These are phyloP conservation scores for Coluber constrictor DNA, from an alignment of 2,797 vertebrate species.

Conservation along the genomic window DNA sequence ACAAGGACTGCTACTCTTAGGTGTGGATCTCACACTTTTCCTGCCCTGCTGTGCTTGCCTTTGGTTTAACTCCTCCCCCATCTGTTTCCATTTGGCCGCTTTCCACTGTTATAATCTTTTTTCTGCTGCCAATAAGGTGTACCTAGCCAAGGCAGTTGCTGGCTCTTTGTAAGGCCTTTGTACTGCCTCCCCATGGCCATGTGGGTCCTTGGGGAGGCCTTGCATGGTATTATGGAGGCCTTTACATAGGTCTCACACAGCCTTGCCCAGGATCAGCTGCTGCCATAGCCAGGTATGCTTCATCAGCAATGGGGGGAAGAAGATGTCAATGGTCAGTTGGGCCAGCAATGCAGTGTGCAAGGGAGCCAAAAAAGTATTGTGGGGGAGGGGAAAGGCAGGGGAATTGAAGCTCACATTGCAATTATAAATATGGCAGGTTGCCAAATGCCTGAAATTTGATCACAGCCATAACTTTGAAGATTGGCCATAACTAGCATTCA, in stretches of 20 bases:
- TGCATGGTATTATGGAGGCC: background rate
- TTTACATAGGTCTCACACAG: background rate
- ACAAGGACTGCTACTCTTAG: background rate
- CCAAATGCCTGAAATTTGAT: background rate
- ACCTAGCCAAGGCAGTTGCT: background rate
- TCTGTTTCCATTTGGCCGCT: background rate
- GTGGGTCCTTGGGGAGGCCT: background rate
- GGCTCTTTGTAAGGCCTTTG: background rate
- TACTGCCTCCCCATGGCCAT: background rate
- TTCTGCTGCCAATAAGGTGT: background rate
- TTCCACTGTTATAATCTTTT: background rate
- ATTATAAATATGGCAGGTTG: background rate
- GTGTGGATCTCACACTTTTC: background rate
- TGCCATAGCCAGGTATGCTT: background rate
- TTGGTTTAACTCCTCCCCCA: background rate
- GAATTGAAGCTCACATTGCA: background rate
- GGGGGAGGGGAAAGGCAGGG: background rate
- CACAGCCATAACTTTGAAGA: background rate
- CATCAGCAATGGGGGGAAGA: background rate
- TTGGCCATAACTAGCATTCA: background rate
- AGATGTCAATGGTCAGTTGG: background rate
- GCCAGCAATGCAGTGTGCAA: background rate
- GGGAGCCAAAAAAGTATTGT: background rate
- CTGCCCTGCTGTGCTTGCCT: background rate
- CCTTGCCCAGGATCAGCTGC: background rate